phyloP scores from a whole-genome alignment of 2,797 vertebrate species.

The Bradypodion pumilum region DNA sequence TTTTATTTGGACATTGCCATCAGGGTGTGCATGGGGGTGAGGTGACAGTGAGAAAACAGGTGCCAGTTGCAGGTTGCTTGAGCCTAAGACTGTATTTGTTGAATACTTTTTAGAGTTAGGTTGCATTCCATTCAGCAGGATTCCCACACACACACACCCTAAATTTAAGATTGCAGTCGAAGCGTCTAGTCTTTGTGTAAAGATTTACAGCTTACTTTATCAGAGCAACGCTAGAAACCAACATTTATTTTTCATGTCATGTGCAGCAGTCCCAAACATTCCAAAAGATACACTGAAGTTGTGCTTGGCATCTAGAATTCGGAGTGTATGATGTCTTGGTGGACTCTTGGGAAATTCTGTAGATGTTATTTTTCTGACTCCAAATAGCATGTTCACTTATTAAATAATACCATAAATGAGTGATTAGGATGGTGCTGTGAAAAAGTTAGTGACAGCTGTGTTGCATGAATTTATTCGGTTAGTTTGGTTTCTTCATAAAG shows the following conservation, averaged over 20 bases:
- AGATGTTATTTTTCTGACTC: background rate
- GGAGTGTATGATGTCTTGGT: background rate
- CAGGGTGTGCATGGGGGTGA: no score
- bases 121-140: background rate
- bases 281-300: background rate
- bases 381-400: background rate
- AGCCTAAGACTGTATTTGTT: background rate
- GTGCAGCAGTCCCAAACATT: background rate
- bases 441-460: constrained; percentile 14
- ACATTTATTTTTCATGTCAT: background rate
- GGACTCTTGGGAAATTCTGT: background rate
- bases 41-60: no score
- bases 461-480: background rate
- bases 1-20: background rate
- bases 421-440: background rate
- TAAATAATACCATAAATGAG: background rate
- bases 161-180: background rate
- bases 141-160: no score
- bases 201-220: background rate
- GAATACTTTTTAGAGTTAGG: background rate
- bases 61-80: background rate
- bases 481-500: background rate
- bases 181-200: background rate
- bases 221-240: background rate
- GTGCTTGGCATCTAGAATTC: background rate